Conservation (phyloP, 1,140 invertebrate genomes). For the Rhizoglyphus robini region DNA sequence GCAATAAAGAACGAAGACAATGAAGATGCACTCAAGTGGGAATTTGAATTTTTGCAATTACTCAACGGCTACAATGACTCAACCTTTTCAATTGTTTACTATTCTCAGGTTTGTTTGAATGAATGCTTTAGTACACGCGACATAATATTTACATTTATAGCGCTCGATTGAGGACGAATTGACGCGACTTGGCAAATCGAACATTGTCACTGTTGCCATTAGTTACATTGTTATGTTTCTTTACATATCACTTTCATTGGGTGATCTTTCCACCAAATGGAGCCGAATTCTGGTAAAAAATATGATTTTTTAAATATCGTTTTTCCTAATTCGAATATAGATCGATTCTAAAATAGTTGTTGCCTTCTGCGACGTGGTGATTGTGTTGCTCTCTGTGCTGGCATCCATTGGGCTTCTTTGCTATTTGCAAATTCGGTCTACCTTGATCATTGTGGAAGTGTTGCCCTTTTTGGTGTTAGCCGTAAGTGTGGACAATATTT, state of each 20-base stretch:
- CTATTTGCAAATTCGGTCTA: slow-evolving; percentile 56
- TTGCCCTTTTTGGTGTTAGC: slow-evolving; percentile 83
- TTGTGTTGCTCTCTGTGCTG: slow-evolving; percentile 64
- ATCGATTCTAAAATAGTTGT: slow-evolving; percentile 70
- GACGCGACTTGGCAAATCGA: slow-evolving; percentile 71
- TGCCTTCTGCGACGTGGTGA: slow-evolving; percentile 63
- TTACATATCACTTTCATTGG: slow-evolving; percentile 84
- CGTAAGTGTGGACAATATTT: slow-evolving; percentile 89
- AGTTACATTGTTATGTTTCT: slow-evolving; percentile 96
- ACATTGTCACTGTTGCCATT: slow-evolving; percentile 77
- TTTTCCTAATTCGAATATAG: slow-evolving; percentile 36
- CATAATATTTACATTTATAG: slow-evolving; percentile 29
- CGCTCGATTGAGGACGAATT: slow-evolving; percentile 91
- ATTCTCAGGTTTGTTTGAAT: slow-evolving; percentile 49
- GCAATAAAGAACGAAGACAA: slow-evolving; percentile 56
- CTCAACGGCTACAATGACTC: slow-evolving; percentile 69
- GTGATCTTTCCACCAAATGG: slow-evolving; percentile 57
- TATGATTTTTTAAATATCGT: background rate
- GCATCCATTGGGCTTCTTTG: slow-evolving; percentile 73
- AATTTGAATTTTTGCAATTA: slow-evolving; percentile 65
- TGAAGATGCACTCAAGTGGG: slow-evolving; percentile 69
- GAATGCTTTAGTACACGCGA: background rate
- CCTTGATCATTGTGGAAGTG: slow-evolving; percentile 80
- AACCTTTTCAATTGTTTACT: slow-evolving; percentile 71
- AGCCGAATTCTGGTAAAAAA: slow-evolving; percentile 46